phyloP scores from a whole-genome alignment of 2,888 invertebrate species.

The Lochmaea capreae region DNA sequence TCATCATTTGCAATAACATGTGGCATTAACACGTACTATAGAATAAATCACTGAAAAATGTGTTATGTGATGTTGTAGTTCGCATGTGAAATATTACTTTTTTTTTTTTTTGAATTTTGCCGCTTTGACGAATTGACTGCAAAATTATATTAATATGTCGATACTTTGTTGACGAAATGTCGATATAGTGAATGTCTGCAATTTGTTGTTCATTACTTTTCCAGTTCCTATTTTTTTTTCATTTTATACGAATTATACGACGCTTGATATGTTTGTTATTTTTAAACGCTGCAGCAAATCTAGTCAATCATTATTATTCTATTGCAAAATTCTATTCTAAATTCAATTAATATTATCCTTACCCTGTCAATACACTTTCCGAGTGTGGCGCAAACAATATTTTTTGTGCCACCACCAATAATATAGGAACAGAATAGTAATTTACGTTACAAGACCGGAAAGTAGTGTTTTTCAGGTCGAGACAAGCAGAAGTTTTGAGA shows the following conservation, averaged over 20 bases:
- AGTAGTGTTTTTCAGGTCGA: no score
- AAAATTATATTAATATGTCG: constrained; percentile 42
- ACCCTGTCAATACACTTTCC: no score
- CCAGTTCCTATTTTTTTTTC: constrained; percentile 8
- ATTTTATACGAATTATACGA: neutral
- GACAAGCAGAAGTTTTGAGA: no score
- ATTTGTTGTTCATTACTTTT: constrained; percentile 15
- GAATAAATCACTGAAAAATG: constrained; percentile 52
- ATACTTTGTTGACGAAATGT: constrained; percentile 30
- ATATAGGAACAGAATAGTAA: no score
- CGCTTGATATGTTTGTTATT: neutral
- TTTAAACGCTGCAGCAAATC: constrained; percentile 6
- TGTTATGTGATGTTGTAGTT: constrained; percentile 41
- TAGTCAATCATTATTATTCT: neutral
- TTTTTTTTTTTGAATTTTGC: constrained; percentile 45
- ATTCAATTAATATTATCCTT: no score
- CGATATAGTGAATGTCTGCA: constrained; percentile 21
- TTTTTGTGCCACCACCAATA: no score
- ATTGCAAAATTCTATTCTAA: no score
- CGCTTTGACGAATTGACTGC: constrained; percentile 49
- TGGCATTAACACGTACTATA: constrained; percentile 48
- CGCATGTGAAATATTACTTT: constrained; percentile 47
- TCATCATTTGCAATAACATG: constrained; percentile 49
- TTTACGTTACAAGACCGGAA: no score
- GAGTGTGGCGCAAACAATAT: no score